phyloP scores from a whole-genome alignment of 2,888 invertebrate species.

The Ophion ellenae region DNA sequence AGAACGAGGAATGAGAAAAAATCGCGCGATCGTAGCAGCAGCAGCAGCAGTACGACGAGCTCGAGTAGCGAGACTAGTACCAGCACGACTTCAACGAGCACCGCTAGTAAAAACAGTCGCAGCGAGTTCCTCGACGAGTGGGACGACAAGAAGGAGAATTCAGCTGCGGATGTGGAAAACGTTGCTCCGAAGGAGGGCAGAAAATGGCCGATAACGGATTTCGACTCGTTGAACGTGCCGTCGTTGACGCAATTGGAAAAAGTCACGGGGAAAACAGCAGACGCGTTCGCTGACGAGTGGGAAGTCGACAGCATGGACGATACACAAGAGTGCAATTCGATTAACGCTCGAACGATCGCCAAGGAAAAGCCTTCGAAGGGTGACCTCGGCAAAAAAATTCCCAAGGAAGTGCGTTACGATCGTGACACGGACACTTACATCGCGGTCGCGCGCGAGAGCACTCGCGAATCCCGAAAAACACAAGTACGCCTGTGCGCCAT shows the following conservation, averaged over 20 bases:
- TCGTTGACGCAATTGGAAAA: constrained; percentile 80
- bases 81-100: constrained; percentile 66
- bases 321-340: constrained; percentile 60
- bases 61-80: constrained; percentile 69
- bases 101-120: constrained; percentile 65
- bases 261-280: constrained; percentile 67
- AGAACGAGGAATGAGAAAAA: constrained; percentile 24
- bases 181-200: constrained; percentile 56
- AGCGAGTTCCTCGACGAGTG: constrained; percentile 74
- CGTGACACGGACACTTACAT: constrained; percentile 80
- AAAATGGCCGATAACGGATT: constrained; percentile 79
- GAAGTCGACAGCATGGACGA: constrained; percentile 82
- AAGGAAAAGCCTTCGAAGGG: constrained; percentile 21
- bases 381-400: constrained; percentile 72
- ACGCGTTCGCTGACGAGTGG: constrained; percentile 79
- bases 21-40: constrained; percentile 66
- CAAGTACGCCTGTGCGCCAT: constrained; percentile 75
- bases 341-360: background rate
- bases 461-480: constrained; percentile 73
- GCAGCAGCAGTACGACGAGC: constrained; percentile 72
- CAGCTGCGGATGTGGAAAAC: constrained; percentile 17
- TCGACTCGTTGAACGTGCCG: constrained; percentile 78
- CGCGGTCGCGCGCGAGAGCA: constrained; percentile 73
- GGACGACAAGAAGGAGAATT: constrained; percentile 68
- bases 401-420: constrained; percentile 79